Evolutionary conservation across 2,113 vertebrate species (phyloP).

Genomic region (Gambusia affinis): DNA sequence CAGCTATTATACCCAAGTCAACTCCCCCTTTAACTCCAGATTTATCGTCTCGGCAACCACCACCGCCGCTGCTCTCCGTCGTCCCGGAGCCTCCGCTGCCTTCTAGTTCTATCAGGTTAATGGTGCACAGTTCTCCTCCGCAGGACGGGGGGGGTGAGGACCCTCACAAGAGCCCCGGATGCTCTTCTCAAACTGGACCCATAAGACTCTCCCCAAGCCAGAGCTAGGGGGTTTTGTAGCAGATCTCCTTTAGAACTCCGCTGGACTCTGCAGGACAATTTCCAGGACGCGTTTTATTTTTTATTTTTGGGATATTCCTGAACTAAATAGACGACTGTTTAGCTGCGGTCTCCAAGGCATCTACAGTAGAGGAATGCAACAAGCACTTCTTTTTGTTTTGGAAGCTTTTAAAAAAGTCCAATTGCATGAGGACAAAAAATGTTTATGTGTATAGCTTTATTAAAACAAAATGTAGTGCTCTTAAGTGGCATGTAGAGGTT

Average conservation of each 20-base stretch:
- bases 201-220: constrained; percentile 35
- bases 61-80: constrained; percentile 23
- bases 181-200: constrained; percentile 55
- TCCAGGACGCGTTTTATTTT: constrained; percentile 30
- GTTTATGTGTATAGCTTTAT: constrained; percentile 65
- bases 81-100: constrained; percentile 33
- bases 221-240: constrained; percentile 56
- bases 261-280: constrained; percentile 32
- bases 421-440: constrained; percentile 68
- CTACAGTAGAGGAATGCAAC: constrained; percentile 43
- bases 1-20: constrained; percentile 14
- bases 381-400: constrained; percentile 38
- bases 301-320: constrained; percentile 17
- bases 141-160: constrained; percentile 38
- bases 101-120: constrained; percentile 39
- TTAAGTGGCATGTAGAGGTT: constrained; percentile 33
- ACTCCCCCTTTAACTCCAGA: constrained; percentile 16
- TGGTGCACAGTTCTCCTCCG: constrained; percentile 43
- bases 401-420: constrained; percentile 50
- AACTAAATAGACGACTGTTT: constrained; percentile 34
- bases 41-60: constrained; percentile 20
- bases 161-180: constrained; percentile 43
- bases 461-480: constrained; percentile 15
- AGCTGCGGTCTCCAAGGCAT: constrained; percentile 28
- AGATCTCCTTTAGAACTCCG: constrained; percentile 22